Conservation (phyloP, 1,140 invertebrate genomes). For the Hormaphis cornu region DNA sequence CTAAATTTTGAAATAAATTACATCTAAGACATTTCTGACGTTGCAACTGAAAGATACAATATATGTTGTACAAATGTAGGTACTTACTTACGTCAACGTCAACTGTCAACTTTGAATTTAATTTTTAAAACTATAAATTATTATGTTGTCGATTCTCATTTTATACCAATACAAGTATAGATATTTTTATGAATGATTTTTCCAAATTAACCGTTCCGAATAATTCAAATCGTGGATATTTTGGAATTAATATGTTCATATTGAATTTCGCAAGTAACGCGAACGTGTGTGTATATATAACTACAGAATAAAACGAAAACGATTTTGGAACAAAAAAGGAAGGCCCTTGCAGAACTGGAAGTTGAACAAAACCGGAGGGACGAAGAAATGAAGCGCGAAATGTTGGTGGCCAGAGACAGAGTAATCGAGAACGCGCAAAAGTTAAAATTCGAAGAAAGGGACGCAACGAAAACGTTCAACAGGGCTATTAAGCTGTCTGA, state of each 20-base stretch:
- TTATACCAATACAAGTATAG: not conserved
- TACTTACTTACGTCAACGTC: too few relatives aligned
- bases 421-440: not conserved
- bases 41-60: too few relatives aligned
- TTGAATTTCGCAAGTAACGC: not conserved
- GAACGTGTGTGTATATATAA: not conserved
- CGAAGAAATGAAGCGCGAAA: not conserved
- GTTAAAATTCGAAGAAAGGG: constrained; percentile 4
- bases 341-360: not conserved
- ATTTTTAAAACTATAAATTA: too few relatives aligned
- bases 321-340: constrained; percentile 12
- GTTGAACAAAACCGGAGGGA: not conserved
- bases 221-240: not conserved
- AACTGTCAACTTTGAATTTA: too few relatives aligned
- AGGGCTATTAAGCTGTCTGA: not conserved
- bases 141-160: not conserved
- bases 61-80: too few relatives aligned
- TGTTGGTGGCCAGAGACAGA: not conserved
- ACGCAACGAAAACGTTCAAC: not conserved
- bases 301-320: constrained; percentile 11
- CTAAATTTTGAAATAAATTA: too few relatives aligned
- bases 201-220: not conserved
- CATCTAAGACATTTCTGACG: too few relatives aligned
- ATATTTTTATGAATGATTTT: not conserved
- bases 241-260: not conserved